Percentiles rank a stretch among this genome's conserved stretches.
phyloP scores from a whole-genome alignment of 2,113 vertebrate genomes.

The Todiramphus chloris region DNA sequence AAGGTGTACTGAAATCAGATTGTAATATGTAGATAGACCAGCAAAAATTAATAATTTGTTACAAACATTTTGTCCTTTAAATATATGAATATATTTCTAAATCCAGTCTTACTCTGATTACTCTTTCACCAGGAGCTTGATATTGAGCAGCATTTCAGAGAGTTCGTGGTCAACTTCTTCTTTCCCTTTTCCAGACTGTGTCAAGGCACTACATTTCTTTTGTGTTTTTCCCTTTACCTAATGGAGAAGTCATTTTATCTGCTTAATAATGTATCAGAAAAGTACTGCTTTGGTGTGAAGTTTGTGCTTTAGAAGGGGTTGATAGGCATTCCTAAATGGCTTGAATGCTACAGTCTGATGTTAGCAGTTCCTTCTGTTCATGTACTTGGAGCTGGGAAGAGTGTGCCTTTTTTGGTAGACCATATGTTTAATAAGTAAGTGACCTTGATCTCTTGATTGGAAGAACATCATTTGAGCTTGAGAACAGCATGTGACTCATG shows the following conservation, averaged over 20 bases:
- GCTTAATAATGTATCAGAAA: background rate
- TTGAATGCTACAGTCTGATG: background rate
- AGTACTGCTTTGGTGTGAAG: background rate
- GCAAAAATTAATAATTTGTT: background rate
- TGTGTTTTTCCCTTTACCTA: background rate
- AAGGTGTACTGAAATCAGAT: background rate
- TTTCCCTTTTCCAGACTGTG: background rate
- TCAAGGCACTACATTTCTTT: background rate
- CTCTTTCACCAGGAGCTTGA: background rate
- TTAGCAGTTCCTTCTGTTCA: slow-evolving; percentile 30
- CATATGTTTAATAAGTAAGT: slow-evolving; percentile 19
- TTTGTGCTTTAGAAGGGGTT: background rate
- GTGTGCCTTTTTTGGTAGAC: slow-evolving; percentile 34
- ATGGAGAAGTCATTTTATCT: background rate
- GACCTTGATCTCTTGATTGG: slow-evolving; percentile 1
- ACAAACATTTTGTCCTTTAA: background rate
- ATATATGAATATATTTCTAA: background rate
- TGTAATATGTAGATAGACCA: background rate
- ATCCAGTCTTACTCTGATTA: background rate
- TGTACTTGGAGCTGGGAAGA: background rate
- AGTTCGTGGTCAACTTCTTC: background rate
- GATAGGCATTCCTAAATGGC: background rate
- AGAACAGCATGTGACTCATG: background rate
- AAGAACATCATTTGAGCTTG: background rate
- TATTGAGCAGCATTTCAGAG: background rate